Evolutionary conservation across 2,113 vertebrate genomes (phyloP), one percentile per base, ranked within the genome.

Genomic region (Himantopus leucocephalus): DNA sequence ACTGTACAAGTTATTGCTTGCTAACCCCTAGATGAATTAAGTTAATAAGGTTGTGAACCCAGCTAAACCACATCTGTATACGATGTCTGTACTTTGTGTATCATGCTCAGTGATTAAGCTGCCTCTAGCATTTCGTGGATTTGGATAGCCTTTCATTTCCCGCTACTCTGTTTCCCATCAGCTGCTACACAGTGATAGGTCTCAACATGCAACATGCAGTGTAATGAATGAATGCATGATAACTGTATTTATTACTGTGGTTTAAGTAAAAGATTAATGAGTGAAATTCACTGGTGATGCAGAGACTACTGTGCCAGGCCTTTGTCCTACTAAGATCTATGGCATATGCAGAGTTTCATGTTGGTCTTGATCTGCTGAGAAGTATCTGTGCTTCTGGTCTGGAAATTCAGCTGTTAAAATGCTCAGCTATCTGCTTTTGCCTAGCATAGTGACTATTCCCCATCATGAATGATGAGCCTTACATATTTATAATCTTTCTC

Each of bases 101-200:
- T 92, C 94, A 92, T 37, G 29, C 75, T 77, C 75, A 67, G 90
- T 90, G 93, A 92, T 90, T 93, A 73, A 83, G 71, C n/a, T 95
- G 88, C 88, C 78, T 53, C 20, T 58, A 74, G 87, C 67, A 32
- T 96, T 97, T 91, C 62, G 27, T 41, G 53, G 82, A 74, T 95
- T 94, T 90, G 91, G 88, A 79, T 39, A 88, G 81, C 58, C 85
- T 96, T 88, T 93, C 78, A 80, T 94, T 96, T 96, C 94, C 82
- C 82, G 35, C 82, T 90, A 82, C 22, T 94, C 94, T 95, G 78
- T 88, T 96, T 96, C 70, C 74, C 78, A 83, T 96, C 93, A 94
- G 88, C 90, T 94, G 77, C 71, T 82, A 8, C 67, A 50, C 74
- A 88, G 26, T 71, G 90, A 93, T 64, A 52, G 37, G 77, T 76